Percentiles rank a stretch among this genome's conserved stretches.
These are phyloP conservation scores for Leucosticte australis DNA, from an alignment of 2,113 vertebrate genomes.

Conservation along the genomic window DNA sequence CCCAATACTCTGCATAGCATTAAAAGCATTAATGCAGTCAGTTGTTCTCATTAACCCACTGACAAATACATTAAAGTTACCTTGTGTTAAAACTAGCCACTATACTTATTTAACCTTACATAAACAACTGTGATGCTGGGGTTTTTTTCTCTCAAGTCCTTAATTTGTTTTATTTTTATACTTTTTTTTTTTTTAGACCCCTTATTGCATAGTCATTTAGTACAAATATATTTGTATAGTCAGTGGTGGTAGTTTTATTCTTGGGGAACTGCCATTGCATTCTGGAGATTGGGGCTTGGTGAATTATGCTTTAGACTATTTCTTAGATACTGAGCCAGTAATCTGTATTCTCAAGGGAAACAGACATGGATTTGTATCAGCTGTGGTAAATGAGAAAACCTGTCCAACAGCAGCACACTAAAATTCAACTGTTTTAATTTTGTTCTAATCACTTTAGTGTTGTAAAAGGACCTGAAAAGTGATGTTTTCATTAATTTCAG, in stretches of 20 bases:
- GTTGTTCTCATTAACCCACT: neutral
- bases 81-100: neutral
- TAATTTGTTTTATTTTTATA: neutral
- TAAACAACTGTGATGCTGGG: neutral
- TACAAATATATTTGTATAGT: neutral
- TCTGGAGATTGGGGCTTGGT: neutral
- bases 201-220: neutral
- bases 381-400: neutral
- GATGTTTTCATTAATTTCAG: neutral
- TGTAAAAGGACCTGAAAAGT: neutral
- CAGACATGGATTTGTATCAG: neutral
- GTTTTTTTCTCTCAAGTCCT: neutral
- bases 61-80: neutral
- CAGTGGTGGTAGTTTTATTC: neutral
- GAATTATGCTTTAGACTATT: neutral
- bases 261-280: neutral
- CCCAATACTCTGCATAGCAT: neutral
- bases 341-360: neutral
- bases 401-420: neutral
- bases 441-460: neutral
- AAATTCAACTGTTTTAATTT: neutral
- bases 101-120: neutral
- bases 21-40: neutral
- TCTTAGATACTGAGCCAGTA: neutral
- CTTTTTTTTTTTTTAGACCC: neutral